Evolutionary conservation across 1,140 invertebrate genomes (phyloP), one percentile per base, ranked within the genome.

Genomic region (Eumeta japonica): DNA sequence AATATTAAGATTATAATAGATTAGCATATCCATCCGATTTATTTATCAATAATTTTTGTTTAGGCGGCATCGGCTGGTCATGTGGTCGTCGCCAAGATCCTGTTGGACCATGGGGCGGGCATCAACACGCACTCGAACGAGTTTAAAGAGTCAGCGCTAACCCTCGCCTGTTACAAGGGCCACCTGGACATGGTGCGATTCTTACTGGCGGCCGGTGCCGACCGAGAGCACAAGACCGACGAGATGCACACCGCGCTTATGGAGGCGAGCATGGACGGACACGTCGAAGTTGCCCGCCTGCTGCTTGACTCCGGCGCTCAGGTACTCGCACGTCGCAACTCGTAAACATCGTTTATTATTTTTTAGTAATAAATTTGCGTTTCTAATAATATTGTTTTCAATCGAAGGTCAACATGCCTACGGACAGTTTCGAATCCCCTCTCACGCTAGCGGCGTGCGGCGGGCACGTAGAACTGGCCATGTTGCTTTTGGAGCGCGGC

Each of bases 191-290:
- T 98, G 91, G 95, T 98, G n/a, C 82, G 92, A 38, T 95, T 94
- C 66, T 79, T 99, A 40, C 68, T 98, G 35, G 91, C 93, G 51
- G 89, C 92, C 50, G 94, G 94, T 47, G 93, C 95, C 14, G 91
- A 96, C 71, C 87, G 95, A 76, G 94, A 98, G 76, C 92, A 98
- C 79, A 96, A 97, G 79, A 97, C 95, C 1, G 95, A 99, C 74
- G 97, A 99, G 77, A 97, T 99, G 94, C 96, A 99, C 75, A 98
- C 96, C 1, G 96, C 97, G 15, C 76, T 99, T 2, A 98, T 99
- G 95, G 97, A 99, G 76, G 96, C 97, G 14, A 97, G 94, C 17
- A 99, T 99, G 96, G 97, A 99, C 78, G 97, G 97, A 2, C 96
- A 99, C 71, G 86, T 98, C 0, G 94, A 98, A 75, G 95, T 98